Evolutionary conservation across 2,113 vertebrate genomes (phyloP).

Genomic region (Oreamnos americanus): DNA sequence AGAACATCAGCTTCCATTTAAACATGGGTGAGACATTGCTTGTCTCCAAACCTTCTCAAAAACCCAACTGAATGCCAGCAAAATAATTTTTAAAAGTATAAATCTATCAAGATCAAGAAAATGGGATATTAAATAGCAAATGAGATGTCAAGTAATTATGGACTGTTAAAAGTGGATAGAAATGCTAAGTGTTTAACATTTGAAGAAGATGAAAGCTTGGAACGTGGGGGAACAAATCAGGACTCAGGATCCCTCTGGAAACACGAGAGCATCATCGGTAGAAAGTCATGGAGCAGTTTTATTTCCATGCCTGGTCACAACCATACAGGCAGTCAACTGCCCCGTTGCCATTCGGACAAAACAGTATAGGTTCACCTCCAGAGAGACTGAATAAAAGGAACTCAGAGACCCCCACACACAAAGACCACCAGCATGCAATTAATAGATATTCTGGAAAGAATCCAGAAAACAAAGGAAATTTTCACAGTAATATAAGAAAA

Average conservation of each 20-base stretch:
- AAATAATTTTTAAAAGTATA: not conserved
- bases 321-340: not conserved
- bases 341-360: not conserved
- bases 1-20: not conserved
- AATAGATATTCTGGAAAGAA: constrained; percentile 5
- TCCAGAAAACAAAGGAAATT: not conserved
- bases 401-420: not conserved
- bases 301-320: not conserved
- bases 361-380: not conserved
- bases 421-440: not conserved
- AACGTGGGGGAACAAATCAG: not conserved
- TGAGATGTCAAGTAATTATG: not conserved
- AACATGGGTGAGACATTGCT: not conserved
- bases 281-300: not conserved
- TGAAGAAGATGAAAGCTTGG: not conserved
- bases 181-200: not conserved
- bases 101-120: not conserved
- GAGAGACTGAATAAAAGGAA: not conserved
- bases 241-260: not conserved
- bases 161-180: not conserved
- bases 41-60: not conserved
- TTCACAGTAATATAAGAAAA: not conserved
- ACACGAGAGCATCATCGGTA: not conserved
- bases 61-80: not conserved
- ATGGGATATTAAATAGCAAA: not conserved